Evolutionary conservation across 2,797 vertebrate genomes (phyloP).

Genomic region (Podarcis lilfordi): DNA sequence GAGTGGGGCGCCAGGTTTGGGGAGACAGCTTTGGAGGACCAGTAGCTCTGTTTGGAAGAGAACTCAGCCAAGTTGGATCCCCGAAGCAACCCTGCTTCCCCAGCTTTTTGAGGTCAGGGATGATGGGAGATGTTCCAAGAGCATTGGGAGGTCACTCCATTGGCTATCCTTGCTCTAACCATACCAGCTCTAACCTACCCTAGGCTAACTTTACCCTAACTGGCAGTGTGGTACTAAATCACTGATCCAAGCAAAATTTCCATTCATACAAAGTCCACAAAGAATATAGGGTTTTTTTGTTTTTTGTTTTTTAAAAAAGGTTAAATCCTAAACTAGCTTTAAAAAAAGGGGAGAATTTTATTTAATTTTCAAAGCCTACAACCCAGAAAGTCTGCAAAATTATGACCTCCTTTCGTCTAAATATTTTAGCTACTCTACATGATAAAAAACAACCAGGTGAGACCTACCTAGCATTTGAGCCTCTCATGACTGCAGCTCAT

Average conservation of each 20-base stretch:
- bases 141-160: no score
- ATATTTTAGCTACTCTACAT: neutral
- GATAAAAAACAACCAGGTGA: conserved; percentile 20
- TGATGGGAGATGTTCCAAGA: no score
- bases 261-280: no score
- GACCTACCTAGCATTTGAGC: neutral
- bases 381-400: neutral
- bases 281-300: no score
- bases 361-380: neutral
- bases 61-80: neutral
- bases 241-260: no score
- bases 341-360: neutral
- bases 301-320: neutral
- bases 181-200: no score
- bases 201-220: no score
- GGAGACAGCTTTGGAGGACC: neutral
- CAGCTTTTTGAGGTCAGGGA: no score
- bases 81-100: no score
- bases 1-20: no score
- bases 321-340: neutral
- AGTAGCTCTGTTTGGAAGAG: neutral
- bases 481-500: neutral
- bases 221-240: no score
- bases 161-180: no score
- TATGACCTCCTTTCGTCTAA: neutral